Conservation (phyloP, 1,140 invertebrate genomes). For the Lasioglossum baleicum region DNA sequence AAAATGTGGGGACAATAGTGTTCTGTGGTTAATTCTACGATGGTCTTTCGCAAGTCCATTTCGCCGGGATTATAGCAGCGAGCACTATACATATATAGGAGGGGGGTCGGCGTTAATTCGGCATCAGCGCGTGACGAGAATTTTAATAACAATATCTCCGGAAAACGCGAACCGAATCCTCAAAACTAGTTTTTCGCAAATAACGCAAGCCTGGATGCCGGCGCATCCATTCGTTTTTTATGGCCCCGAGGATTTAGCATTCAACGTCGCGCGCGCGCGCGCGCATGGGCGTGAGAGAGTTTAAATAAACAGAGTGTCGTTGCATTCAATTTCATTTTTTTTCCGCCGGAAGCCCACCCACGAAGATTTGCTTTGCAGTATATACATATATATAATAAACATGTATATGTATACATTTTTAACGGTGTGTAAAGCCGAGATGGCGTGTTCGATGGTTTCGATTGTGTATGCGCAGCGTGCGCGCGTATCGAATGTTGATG, state of each 20-base stretch:
- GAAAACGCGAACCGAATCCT: background rate
- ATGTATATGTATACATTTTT: no score
- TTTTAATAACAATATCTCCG: slow-evolving; percentile 3
- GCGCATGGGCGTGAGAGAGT: no score
- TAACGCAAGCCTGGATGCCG: background rate
- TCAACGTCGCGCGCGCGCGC: no score
- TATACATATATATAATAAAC: no score
- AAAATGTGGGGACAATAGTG: background rate
- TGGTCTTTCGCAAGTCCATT: background rate
- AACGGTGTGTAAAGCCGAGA: background rate
- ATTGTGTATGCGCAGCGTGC: background rate
- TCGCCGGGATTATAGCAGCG: background rate
- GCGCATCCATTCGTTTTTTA: background rate
- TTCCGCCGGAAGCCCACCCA: no score
- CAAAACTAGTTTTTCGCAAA: background rate
- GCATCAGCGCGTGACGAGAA: background rate
- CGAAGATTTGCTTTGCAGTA: background rate
- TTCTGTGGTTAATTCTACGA: background rate
- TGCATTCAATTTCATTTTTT: background rate
- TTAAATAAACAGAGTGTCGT: background rate
- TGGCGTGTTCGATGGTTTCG: no score
- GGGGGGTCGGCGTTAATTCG: background rate
- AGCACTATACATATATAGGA: background rate
- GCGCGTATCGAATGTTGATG: background rate
- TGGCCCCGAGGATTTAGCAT: background rate